phyloP scores from a whole-genome alignment of 1,140 invertebrate genomes.

The Saccostrea echinata region DNA sequence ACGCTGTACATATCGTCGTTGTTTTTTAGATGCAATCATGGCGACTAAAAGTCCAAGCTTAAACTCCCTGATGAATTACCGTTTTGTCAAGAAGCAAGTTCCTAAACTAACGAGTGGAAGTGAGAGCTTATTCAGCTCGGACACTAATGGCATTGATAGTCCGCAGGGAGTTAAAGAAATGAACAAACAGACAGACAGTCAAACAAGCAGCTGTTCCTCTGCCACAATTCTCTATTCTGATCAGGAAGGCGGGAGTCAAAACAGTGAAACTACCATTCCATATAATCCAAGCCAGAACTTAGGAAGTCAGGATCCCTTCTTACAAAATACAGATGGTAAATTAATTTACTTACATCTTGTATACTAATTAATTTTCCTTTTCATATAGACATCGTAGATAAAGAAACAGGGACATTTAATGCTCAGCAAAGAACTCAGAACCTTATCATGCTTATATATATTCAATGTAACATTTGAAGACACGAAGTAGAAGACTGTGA shows the following conservation, averaged over 20 bases:
- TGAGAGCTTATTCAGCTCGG: conserved; percentile 29
- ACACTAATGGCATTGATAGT: conserved; percentile 34
- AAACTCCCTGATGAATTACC: conserved; percentile 62
- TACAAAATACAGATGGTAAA: not conserved
- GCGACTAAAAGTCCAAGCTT: conserved; percentile 39
- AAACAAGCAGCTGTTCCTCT: conserved; percentile 34
- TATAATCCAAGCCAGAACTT: not conserved
- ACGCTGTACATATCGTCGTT: no score
- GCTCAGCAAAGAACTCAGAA: no score
- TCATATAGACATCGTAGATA: not conserved
- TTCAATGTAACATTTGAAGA: no score
- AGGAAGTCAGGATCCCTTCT: not conserved
- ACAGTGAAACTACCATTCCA: conserved; percentile 16
- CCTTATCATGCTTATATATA: no score
- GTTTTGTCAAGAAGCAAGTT: conserved; percentile 62
- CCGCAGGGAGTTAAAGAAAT: conserved; percentile 20
- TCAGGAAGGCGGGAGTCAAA: conserved; percentile 42
- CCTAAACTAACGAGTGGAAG: conserved; percentile 44
- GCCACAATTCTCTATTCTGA: conserved; percentile 29
- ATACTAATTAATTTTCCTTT: not conserved
- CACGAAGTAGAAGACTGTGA: no score
- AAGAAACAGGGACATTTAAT: not conserved
- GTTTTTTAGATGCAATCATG: not conserved
- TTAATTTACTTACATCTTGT: no score
- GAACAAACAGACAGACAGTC: conserved; percentile 7